These are phyloP conservation scores for Cheumatopsyche charites DNA, from an alignment of 1,140 invertebrate genomes.

Conservation along the genomic window DNA sequence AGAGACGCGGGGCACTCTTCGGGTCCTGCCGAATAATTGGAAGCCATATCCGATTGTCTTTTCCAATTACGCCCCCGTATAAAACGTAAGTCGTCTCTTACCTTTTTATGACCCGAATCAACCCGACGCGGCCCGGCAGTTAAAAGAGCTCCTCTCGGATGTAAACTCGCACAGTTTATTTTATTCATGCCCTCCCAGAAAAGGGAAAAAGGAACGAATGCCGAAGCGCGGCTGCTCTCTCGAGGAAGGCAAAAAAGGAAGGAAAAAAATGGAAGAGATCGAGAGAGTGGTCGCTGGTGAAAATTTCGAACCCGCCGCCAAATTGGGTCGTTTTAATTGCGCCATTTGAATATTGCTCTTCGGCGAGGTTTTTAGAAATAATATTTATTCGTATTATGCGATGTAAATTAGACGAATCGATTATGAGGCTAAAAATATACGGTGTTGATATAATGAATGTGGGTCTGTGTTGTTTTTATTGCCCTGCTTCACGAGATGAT, in stretches of 20 bases:
- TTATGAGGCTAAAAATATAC: too few relatives aligned
- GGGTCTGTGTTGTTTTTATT: too few relatives aligned
- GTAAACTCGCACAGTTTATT: slow-evolving; percentile 35
- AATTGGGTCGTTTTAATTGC: too few relatives aligned
- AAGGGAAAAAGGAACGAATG: slow-evolving; percentile 2
- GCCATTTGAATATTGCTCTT: too few relatives aligned
- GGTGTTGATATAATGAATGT: too few relatives aligned
- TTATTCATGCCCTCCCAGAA: slow-evolving; percentile 20
- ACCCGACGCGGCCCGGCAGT: slow-evolving; percentile 25
- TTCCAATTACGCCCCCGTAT: slow-evolving; percentile 44
- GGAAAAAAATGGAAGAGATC: background rate
- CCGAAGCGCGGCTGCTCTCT: background rate
- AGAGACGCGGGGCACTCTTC: background rate
- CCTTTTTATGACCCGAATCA: slow-evolving; percentile 41
- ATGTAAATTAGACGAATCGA: too few relatives aligned
- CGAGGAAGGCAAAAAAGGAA: background rate
- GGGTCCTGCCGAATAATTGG: slow-evolving; percentile 45
- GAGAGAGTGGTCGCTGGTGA: background rate
- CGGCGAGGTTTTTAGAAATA: too few relatives aligned
- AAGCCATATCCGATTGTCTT: slow-evolving; percentile 43
- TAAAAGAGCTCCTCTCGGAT: slow-evolving; percentile 23
- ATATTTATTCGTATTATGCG: too few relatives aligned
- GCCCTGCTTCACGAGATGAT: too few relatives aligned
- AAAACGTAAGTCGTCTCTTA: slow-evolving; percentile 44
- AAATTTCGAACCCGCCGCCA: too few relatives aligned